Evolutionary conservation across 2,113 vertebrate species (phyloP), one percentile per base, ranked within the genome.

Genomic region (Halichoerus grypus): DNA sequence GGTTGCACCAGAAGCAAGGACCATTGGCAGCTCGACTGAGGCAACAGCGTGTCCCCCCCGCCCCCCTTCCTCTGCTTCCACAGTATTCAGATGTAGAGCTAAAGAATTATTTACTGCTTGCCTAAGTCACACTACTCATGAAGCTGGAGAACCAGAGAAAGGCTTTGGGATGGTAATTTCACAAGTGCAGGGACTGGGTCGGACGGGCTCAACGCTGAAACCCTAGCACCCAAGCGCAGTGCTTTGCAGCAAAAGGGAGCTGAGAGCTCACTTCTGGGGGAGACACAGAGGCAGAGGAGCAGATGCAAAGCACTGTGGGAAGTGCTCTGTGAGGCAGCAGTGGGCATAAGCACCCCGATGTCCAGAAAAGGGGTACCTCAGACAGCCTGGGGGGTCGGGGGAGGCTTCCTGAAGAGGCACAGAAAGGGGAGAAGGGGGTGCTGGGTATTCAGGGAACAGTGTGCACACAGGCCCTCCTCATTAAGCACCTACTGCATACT

Each of bases 201-300:
- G 39, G 13, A 19, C 7, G 18, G 46, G 81, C 33, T 24, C n/a
- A 46, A 33, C 61, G 26, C 0, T 69, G 82, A 95, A 82, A 82
- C 19, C 28, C 86, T 42, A 46, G 61, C 15, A 42, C 57, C 67
- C 15, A 72, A 72, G 22, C 26, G 39, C n/a, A 63, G 8, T 8
- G 79, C 61, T 96, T 22, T 89, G 10, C 82, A 22, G 7, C 82
- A 36, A 94, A 57, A 42, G 16, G 10, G 15, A 94, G 55, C 89
- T 33, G 13, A 12, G 72, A 61, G 79, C 26, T 86, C 16, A 63
- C 3, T 39, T 77, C 14, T 6, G 3, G n/a, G 26, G 19, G n/a
- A 49, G 74, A 59, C 63, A 67, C 0, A 65, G 5, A 65, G 63
- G 63, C 22, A 95, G 71, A 88, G 89, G 74, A 59, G 39, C 12